Conservation (phyloP, 92 coral and sea anemone species). For the Epizoanthus illoricatus region DNA sequence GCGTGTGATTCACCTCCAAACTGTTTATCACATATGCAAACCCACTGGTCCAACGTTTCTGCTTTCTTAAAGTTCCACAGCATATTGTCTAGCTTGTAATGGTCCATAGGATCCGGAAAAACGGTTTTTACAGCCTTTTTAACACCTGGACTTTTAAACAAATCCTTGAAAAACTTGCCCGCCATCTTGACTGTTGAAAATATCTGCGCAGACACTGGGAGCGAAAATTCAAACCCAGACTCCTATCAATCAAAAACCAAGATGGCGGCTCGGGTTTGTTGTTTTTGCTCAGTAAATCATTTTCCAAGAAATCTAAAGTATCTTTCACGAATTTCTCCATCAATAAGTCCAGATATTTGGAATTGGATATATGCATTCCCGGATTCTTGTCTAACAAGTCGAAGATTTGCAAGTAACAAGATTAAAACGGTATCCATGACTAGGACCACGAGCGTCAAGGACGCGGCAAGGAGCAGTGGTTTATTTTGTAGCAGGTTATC, state of each 20-base stretch:
- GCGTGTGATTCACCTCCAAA: slow-evolving; percentile 90
- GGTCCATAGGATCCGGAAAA: slow-evolving; percentile 87
- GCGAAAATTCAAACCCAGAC: slow-evolving; percentile 26
- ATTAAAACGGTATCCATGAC: background rate
- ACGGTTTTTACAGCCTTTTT: slow-evolving; percentile 70
- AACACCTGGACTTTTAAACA: slow-evolving; percentile 59
- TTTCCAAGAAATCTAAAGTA: slow-evolving; percentile 1
- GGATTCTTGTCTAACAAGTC: background rate
- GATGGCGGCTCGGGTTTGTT: slow-evolving; percentile 35
- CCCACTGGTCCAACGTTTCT: slow-evolving; percentile 76
- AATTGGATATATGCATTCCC: background rate
- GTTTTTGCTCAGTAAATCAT: slow-evolving; percentile 2
- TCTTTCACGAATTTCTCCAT: background rate
- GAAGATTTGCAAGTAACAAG: background rate
- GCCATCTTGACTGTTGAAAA: slow-evolving; percentile 67
- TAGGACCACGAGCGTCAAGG: background rate
- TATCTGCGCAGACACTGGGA: slow-evolving; percentile 11
- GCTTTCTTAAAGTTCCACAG: slow-evolving; percentile 82
- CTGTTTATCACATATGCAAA: slow-evolving; percentile 78
- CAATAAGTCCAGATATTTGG: background rate
- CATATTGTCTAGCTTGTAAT: slow-evolving; percentile 74
- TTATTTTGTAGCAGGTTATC: background rate
- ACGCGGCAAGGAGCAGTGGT: background rate
- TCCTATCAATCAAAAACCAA: background rate
- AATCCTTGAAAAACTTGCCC: slow-evolving; percentile 56